Conservation (phyloP, 2,113 vertebrate species). For the Nymphicus hollandicus region DNA sequence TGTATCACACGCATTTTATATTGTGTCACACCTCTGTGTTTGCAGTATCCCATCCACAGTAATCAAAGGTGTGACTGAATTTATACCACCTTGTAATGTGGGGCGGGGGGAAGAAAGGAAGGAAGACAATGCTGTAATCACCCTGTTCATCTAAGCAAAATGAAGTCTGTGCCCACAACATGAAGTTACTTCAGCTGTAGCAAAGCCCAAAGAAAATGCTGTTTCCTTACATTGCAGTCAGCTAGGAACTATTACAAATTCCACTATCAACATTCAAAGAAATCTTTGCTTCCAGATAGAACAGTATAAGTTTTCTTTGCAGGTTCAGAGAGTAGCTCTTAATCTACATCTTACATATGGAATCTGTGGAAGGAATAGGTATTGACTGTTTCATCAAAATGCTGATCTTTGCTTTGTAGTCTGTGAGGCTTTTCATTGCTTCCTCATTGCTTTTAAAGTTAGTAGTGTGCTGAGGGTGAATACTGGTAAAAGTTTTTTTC, state of each 20-base stretch:
- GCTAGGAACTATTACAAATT: not conserved
- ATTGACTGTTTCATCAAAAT: constrained; percentile 5
- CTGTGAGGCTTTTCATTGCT: not conserved
- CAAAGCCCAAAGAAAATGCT: not conserved
- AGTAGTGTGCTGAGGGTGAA: not conserved
- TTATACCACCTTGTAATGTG: not conserved
- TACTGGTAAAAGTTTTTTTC: not conserved
- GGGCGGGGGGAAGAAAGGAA: not conserved
- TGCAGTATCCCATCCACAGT: not conserved
- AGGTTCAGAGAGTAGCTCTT: not conserved
- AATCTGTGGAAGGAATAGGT: not conserved
- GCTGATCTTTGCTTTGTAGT: not conserved
- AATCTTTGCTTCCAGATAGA: not conserved
- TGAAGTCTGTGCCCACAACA: not conserved
- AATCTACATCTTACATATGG: not conserved
- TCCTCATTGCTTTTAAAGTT: not conserved
- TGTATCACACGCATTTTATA: not conserved
- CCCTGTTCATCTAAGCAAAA: not conserved
- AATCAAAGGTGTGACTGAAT: not conserved
- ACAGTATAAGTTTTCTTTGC: not conserved
- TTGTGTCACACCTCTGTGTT: not conserved
- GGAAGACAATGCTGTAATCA: not conserved
- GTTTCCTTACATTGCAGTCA: not conserved
- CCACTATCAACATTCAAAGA: not conserved
- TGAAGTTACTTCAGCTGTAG: not conserved